phyloP scores from a whole-genome alignment of 2,797 vertebrate genomes.

The Orientallactaga sibirica region DNA sequence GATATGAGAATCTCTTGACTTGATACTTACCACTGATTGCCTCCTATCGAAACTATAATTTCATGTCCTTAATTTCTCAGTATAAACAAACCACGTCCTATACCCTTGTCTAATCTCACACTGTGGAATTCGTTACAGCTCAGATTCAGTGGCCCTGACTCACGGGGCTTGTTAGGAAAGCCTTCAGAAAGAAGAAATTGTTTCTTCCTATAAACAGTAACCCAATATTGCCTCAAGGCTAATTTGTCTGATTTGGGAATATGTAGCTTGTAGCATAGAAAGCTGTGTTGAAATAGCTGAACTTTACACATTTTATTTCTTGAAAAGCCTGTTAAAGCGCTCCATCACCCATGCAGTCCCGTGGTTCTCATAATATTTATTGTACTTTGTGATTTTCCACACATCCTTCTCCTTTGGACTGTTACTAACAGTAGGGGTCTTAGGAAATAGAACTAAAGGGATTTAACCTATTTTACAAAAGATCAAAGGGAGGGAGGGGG shows the following conservation, averaged over 20 bases:
- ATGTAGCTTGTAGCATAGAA: not conserved
- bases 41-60: conserved; percentile 74
- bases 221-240: conserved; percentile 9
- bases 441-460: not conserved
- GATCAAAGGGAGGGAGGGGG: not conserved
- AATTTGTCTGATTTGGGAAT: conserved; percentile 20
- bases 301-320: conserved; percentile 38
- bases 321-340: conserved; percentile 16
- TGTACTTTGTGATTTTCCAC: not conserved
- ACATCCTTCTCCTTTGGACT: not conserved
- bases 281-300: not conserved
- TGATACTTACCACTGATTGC: conserved; percentile 74
- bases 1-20: conserved; percentile 74
- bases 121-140: conserved; percentile 14
- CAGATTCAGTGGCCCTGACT: conserved; percentile 26
- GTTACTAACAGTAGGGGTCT: not conserved
- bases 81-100: conserved; percentile 60
- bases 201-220: conserved; percentile 10
- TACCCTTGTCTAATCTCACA: not conserved
- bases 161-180: not conserved
- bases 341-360: not conserved
- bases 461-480: not conserved
- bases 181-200: not conserved
- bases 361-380: not conserved
- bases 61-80: conserved; percentile 68